Percentiles rank a stretch among this genome's conserved stretches.
Conservation (phyloP, 2,888 invertebrate genomes). For the Rhorus exstirpatorius region DNA sequence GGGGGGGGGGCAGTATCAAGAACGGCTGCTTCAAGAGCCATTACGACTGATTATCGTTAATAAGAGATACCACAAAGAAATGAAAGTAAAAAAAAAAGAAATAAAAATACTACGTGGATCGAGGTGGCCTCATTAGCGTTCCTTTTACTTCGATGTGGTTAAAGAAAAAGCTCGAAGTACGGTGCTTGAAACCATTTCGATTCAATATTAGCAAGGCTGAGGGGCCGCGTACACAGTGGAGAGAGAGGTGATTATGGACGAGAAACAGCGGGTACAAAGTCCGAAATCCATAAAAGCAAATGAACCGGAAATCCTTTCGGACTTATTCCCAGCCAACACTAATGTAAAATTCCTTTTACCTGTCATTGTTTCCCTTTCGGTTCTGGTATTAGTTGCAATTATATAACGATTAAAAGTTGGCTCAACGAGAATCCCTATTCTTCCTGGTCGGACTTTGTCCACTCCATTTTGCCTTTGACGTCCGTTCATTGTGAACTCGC, state of each 20-base stretch:
- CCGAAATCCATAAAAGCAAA: slow-evolving; percentile 65
- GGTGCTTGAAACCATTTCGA: slow-evolving; percentile 54
- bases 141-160: slow-evolving; percentile 50
- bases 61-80: slow-evolving; percentile 50
- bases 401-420: slow-evolving; percentile 63
- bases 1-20: slow-evolving; percentile 7
- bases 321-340: slow-evolving; percentile 63
- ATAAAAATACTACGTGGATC: slow-evolving; percentile 35
- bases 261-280: slow-evolving; percentile 28
- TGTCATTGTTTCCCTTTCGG: slow-evolving; percentile 56
- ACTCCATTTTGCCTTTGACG: neutral
- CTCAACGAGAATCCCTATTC: slow-evolving; percentile 20
- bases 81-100: slow-evolving; percentile 32
- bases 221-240: slow-evolving; percentile 5
- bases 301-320: slow-evolving; percentile 73
- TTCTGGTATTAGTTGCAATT: slow-evolving; percentile 69
- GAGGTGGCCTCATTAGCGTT: slow-evolving; percentile 66
- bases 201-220: slow-evolving; percentile 69
- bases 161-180: slow-evolving; percentile 44
- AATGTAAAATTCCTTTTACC: slow-evolving; percentile 56
- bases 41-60: slow-evolving; percentile 51
- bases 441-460: slow-evolving; percentile 3
- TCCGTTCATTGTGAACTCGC: slow-evolving; percentile 16
- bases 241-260: no score
- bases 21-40: slow-evolving; percentile 1